Evolutionary conservation across 2,113 vertebrate species (phyloP).

Genomic region (Spea bombifrons): DNA sequence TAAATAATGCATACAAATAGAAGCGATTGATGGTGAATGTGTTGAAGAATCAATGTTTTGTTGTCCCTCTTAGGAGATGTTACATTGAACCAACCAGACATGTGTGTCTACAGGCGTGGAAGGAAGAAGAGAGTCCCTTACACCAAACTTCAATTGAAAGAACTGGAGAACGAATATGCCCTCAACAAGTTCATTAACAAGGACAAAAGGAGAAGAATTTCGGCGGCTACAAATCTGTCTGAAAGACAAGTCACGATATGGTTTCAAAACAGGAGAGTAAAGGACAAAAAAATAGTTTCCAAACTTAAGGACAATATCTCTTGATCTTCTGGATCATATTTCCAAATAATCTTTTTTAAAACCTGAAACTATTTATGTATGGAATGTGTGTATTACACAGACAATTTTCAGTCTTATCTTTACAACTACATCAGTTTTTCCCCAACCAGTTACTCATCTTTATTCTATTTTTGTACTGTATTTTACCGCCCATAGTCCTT

Average conservation of each 20-base stretch:
- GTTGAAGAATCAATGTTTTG: background rate
- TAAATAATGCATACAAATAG: too few relatives aligned
- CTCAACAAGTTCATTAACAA: slow-evolving; percentile 98
- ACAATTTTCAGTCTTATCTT: too few relatives aligned
- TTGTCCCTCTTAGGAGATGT: slow-evolving; percentile 71
- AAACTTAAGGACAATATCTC: slow-evolving; percentile 79
- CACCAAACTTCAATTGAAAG: slow-evolving; percentile 87
- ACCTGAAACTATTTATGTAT: background rate
- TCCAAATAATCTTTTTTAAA: background rate
- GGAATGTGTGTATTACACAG: too few relatives aligned
- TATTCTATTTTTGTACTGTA: too few relatives aligned
- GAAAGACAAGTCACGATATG: slow-evolving; percentile 87
- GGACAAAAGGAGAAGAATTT: slow-evolving; percentile 89
- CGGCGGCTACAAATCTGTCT: slow-evolving; percentile 80
- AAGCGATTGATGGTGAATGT: too few relatives aligned
- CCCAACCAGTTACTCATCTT: too few relatives aligned
- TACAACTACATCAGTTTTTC: too few relatives aligned
- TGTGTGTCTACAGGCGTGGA: slow-evolving; percentile 90
- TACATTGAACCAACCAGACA: slow-evolving; percentile 92
- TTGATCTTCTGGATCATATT: slow-evolving; percentile 54
- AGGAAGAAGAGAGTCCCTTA: slow-evolving; percentile 97
- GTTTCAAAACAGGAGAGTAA: slow-evolving; percentile 87
- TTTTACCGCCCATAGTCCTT: too few relatives aligned
- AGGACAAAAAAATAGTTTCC: slow-evolving; percentile 83
- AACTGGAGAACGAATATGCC: slow-evolving; percentile 82